Base-by-base conservation (phyloP, 2,888 invertebrate genomes). In the Orgyia antiqua region DNA sequence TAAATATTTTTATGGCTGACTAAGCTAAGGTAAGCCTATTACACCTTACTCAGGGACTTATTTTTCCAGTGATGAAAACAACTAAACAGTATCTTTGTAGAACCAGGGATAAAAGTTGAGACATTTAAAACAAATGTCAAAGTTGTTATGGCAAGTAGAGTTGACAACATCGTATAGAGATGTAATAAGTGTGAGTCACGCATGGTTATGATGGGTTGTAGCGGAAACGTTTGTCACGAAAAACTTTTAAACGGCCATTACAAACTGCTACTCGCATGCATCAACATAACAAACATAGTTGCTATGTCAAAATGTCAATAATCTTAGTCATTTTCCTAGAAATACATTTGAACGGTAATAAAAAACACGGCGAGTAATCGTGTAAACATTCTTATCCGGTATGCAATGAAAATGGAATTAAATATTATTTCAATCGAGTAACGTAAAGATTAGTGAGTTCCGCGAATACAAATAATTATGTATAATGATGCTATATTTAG, bases 161-260 rank as follows among this genome's bases (percentile, higher is more conserved):
- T 58, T 62, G 60, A 61, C 64, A 68, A 68, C 62, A 58, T 53
- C 51, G 58, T 60, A 42, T 39, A 52, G 54, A 60, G 59, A 57
- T 46, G 61, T 53, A 44, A 28, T 27, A 17, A 13, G 5, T 11
- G 52, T 75, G 73, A 77, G 68, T 79, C 77, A 77, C 62, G 45
- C 65, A 61, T 68, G 59, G 62, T 4, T 66, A 54, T 67, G 71
- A 68, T 71, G 60, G n/a, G 59, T 63, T 53, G 55, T 45, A 48
- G 56, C 68, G 67, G 67, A 72, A 72, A 67, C 53, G 58, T 64
- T 72, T 68, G 71, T 68, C 70, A 76, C 68, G 66, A 71, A 65
- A 69, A 64, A 66, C 57, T 57, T 59, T 13, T 61, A 59, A 61
- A 60, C 47, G 47, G 45, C 36, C 41, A 25, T 35, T 28, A 36